Conservation (phyloP, 2,797 vertebrate species). For the Semaprochilodus insignis region DNA sequence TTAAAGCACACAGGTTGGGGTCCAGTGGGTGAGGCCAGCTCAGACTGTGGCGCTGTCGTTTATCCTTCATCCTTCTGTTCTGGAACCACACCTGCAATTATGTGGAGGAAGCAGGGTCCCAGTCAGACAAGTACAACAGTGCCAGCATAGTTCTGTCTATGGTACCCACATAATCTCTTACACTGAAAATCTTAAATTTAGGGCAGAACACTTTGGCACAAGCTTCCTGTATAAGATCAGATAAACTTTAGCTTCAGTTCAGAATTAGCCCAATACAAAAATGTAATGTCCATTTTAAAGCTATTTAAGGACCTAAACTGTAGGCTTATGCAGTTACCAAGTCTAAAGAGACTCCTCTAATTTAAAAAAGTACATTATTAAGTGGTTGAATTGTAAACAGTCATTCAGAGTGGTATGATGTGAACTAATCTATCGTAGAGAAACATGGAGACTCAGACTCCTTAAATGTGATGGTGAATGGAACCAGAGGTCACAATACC, state of each 20-base stretch:
- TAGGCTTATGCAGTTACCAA: not conserved
- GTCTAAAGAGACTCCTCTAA: no score
- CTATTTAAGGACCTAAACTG: not conserved
- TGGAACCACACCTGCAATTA: constrained; percentile 75
- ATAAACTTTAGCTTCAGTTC: not conserved
- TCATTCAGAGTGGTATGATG: no score
- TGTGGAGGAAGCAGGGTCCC: constrained; percentile 9
- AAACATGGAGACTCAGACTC: no score
- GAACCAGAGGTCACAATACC: no score
- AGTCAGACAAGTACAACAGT: not conserved
- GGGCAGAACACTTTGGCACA: not conserved
- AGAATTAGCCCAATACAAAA: not conserved
- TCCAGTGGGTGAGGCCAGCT: constrained; percentile 72
- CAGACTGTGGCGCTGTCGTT: constrained; percentile 73
- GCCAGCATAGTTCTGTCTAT: no score
- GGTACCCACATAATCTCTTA: no score
- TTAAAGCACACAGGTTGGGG: constrained; percentile 70
- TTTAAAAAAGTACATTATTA: no score
- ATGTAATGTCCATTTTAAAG: not conserved
- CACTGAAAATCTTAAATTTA: no score
- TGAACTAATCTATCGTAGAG: no score
- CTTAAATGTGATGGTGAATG: no score
- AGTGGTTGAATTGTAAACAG: no score
- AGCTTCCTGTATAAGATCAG: not conserved
- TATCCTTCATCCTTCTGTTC: constrained; percentile 83